phyloP scores from a whole-genome alignment of 2,113 vertebrate species.

The Scytalopus superciliaris region DNA sequence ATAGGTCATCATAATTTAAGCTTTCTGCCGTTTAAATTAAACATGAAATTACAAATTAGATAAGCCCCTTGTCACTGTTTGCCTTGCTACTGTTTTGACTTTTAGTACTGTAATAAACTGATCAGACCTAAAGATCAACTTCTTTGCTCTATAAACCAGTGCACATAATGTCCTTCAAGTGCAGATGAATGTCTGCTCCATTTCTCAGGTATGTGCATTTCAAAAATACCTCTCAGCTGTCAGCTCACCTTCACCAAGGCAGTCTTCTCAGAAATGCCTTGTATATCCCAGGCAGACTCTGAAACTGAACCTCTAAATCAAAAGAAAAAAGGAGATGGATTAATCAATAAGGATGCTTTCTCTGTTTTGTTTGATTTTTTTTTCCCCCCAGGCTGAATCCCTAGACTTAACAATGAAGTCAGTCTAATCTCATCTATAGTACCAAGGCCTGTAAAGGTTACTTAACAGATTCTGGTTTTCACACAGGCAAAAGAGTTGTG shows the following conservation, averaged over 20 bases:
- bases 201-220: background rate
- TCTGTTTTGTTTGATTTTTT: slow-evolving; percentile 6
- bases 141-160: background rate
- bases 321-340: slow-evolving; percentile 41
- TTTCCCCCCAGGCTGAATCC: slow-evolving; percentile 33
- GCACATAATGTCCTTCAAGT: slow-evolving; percentile 8
- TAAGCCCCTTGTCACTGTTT: background rate
- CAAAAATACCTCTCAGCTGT: background rate
- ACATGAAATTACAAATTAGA: background rate
- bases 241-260: background rate
- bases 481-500: background rate
- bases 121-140: background rate
- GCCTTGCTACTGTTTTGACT: background rate
- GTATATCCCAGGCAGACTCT: background rate
- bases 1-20: background rate
- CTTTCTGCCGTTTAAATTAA: background rate
- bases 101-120: background rate
- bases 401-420: slow-evolving; percentile 65
- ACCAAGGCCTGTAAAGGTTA: slow-evolving; percentile 22
- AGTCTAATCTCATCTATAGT: slow-evolving; percentile 32
- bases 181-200: slow-evolving; percentile 12
- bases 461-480: slow-evolving; percentile 20
- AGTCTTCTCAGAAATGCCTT: slow-evolving; percentile 10
- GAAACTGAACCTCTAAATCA: slow-evolving; percentile 62
- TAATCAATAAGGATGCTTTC: slow-evolving; percentile 58